phyloP scores from a whole-genome alignment of 2,113 vertebrate species.

The Aegithalos caudatus region DNA sequence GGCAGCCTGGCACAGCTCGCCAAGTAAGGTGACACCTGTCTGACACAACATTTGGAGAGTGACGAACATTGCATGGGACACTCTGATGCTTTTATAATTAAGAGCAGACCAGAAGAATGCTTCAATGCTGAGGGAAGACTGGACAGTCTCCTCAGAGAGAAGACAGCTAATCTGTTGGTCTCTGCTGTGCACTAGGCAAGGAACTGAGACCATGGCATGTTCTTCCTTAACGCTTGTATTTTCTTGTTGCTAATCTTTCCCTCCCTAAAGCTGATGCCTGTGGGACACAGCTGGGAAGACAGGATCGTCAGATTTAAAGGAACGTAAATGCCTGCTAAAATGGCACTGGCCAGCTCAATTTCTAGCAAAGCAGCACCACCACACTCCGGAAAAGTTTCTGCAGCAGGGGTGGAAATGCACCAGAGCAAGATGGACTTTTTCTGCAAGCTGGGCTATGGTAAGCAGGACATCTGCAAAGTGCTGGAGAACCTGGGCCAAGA shows the following conservation, averaged over 20 bases:
- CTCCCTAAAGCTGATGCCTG: neutral
- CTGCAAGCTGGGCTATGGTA: slow-evolving; percentile 84
- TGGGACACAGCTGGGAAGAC: neutral
- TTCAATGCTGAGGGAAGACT: neutral
- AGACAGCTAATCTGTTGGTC: neutral
- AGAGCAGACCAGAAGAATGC: neutral
- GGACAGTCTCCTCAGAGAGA: neutral
- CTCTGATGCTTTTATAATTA: neutral
- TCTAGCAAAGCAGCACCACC: neutral
- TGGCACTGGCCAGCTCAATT: neutral
- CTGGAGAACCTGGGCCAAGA: slow-evolving; percentile 79
- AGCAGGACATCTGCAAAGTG: slow-evolving; percentile 79
- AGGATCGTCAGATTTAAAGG: neutral
- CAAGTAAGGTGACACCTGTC: neutral
- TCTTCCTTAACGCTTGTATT: neutral
- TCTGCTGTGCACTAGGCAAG: neutral
- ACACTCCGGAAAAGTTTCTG: neutral
- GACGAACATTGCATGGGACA: neutral
- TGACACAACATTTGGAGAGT: neutral
- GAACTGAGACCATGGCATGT: fast-evolving
- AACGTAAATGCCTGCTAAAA: neutral
- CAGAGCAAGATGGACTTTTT: slow-evolving; percentile 84
- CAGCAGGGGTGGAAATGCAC: slow-evolving; percentile 61
- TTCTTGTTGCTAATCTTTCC: neutral
- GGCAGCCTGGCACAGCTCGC: neutral